These are phyloP conservation scores for Acanthisitta chloris DNA, from an alignment of 2,113 vertebrate species.

Conservation along the genomic window DNA sequence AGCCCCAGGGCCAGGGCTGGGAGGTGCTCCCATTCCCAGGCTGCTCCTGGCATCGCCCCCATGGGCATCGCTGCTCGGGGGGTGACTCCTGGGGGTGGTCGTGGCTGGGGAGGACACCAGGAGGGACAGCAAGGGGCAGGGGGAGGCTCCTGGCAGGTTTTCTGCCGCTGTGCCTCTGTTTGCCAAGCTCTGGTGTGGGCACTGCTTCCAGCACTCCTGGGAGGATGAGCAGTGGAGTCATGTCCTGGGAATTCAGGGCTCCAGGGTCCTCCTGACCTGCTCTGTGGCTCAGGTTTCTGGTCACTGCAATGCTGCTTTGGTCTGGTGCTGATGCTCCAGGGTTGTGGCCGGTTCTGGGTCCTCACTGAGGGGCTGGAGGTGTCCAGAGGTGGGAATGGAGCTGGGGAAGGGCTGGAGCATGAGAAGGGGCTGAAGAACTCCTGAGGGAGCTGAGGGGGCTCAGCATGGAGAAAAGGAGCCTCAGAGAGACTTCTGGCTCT, in stretches of 20 bases:
- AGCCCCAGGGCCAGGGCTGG: not conserved
- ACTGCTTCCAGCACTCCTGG: not conserved
- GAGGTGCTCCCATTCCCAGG: not conserved
- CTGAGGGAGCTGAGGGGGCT: too few species aligned
- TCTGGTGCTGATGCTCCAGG: too few species aligned
- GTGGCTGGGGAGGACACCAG: too few species aligned
- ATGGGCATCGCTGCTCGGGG: not conserved
- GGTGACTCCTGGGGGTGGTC: too few species aligned
- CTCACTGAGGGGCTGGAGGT: too few species aligned
- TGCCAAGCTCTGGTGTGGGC: not conserved
- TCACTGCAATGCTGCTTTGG: rapidly evolving
- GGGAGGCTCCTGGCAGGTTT: not conserved
- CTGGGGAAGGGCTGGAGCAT: too few species aligned
- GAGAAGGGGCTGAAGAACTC: too few species aligned
- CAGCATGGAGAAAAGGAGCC: too few species aligned
- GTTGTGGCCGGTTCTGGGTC: too few species aligned
- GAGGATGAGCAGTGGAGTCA: not conserved
- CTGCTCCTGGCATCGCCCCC: rapidly evolving
- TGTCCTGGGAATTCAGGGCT: not conserved
- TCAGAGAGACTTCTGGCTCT: too few species aligned
- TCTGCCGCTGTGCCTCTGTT: not conserved
- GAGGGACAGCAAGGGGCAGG: too few species aligned
- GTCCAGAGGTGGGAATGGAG: too few species aligned
- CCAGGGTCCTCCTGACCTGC: rapidly evolving
- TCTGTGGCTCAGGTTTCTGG: not conserved